Conservation (phyloP, 2,888 invertebrate genomes). For the Athripsodes cinereus region DNA sequence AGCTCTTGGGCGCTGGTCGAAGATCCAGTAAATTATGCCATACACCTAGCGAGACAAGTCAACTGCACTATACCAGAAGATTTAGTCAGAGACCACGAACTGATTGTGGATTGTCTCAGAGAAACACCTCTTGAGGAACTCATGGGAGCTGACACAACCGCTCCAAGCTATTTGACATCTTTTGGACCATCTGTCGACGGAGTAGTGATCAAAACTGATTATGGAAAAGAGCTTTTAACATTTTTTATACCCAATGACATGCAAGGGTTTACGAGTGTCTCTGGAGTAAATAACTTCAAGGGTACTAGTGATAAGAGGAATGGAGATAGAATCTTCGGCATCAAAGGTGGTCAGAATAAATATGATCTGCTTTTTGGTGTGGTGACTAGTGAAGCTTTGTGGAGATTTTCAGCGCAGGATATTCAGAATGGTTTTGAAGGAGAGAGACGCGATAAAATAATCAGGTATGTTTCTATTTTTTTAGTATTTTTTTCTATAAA, state of each 20-base stretch:
- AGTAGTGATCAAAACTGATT: constrained; percentile 85
- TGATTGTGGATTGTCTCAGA: constrained; percentile 77
- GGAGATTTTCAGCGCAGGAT: constrained; percentile 82
- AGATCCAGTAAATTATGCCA: constrained; percentile 77
- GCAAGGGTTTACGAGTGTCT: constrained; percentile 57
- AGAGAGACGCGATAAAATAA: constrained; percentile 80
- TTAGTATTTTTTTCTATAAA: no score
- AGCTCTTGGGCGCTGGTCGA: constrained; percentile 88
- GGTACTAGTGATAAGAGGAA: constrained; percentile 51
- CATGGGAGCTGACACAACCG: constrained; percentile 67
- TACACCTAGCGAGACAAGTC: constrained; percentile 72
- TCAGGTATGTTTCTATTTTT: constrained; percentile 42
- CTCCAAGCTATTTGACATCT: constrained; percentile 76
- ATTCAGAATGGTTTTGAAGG: constrained; percentile 84
- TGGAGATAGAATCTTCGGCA: constrained; percentile 54
- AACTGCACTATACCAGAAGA: constrained; percentile 82
- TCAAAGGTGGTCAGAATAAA: constrained; percentile 54
- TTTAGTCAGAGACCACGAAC: constrained; percentile 74
- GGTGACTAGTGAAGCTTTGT: constrained; percentile 85
- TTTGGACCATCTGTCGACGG: constrained; percentile 94
- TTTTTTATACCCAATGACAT: constrained; percentile 63
- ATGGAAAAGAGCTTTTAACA: constrained; percentile 71
- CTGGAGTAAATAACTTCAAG: constrained; percentile 51
- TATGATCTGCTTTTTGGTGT: constrained; percentile 89
- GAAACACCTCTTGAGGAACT: constrained; percentile 69